Percentiles rank a stretch among this genome's conserved stretches.
phyloP scores from a whole-genome alignment of 2,888 invertebrate genomes.

The Temnothorax ravouxi region DNA sequence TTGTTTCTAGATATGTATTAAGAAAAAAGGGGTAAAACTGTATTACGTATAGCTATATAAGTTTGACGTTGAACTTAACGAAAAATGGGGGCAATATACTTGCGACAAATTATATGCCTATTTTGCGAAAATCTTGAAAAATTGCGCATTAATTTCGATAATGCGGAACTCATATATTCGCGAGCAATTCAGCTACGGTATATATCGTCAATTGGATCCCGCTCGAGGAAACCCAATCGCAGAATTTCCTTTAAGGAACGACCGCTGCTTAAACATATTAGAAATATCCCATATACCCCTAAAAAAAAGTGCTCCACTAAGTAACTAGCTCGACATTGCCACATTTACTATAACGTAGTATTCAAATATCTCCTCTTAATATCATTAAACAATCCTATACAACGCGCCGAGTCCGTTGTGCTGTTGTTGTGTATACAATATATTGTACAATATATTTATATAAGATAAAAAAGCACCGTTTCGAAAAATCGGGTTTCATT shows the following conservation, averaged over 20 bases:
- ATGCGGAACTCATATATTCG: background rate
- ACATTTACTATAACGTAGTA: conserved; percentile 79
- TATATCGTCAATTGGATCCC: conserved; percentile 43
- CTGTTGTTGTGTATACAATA: conserved; percentile 40
- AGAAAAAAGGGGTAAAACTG: background rate
- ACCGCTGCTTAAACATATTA: conserved; percentile 80
- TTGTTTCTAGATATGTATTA: background rate
- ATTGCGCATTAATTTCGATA: background rate
- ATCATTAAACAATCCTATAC: conserved; percentile 78
- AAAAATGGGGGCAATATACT: background rate
- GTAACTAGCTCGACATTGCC: conserved; percentile 85
- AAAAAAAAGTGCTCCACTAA: conserved; percentile 79
- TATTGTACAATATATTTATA: conserved; percentile 83
- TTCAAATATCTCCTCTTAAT: conserved; percentile 73
- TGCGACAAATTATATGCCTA: background rate
- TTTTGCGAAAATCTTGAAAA: background rate
- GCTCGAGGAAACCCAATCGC: conserved; percentile 69
- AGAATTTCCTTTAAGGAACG: conserved; percentile 69
- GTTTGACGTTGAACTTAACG: background rate
- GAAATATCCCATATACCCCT: conserved; percentile 83
- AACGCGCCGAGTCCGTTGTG: conserved; percentile 70
- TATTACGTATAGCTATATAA: background rate
- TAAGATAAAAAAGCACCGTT: conserved; percentile 84
- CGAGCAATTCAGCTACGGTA: background rate
- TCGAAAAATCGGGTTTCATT: conserved; percentile 78